Percentiles rank a stretch among this genome's conserved stretches.
Evolutionary conservation across 2,797 vertebrate species (phyloP).

Genomic region (Holocentrus rufus): DNA sequence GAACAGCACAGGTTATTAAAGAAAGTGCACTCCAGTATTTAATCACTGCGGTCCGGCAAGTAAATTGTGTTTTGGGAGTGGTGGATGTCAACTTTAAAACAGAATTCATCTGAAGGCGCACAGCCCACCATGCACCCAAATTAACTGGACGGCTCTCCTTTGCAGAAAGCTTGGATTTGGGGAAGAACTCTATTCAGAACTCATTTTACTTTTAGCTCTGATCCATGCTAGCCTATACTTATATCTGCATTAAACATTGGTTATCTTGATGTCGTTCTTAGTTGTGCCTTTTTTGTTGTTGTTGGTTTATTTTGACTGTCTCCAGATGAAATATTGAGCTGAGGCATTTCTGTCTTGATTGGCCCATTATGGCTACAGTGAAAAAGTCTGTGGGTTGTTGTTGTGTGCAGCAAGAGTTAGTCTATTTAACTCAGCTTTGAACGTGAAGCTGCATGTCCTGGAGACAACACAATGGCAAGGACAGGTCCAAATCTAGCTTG

Average conservation of each 20-base stretch:
- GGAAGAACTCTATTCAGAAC: constrained; percentile 32
- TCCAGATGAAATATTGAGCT: constrained; percentile 51
- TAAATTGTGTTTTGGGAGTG: constrained; percentile 55
- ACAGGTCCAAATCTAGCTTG: not conserved
- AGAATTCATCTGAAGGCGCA: constrained; percentile 45
- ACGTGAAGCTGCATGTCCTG: constrained; percentile 16
- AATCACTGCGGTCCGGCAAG: constrained; percentile 39
- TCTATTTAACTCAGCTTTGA: constrained; percentile 36
- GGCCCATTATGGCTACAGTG: constrained; percentile 28
- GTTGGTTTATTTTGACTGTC: constrained; percentile 49
- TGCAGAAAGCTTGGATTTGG: constrained; percentile 17
- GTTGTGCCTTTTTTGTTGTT: constrained; percentile 31
- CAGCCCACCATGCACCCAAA: constrained; percentile 41
- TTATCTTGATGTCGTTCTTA: constrained; percentile 25
- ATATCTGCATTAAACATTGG: constrained; percentile 51
- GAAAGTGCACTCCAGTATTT: constrained; percentile 59
- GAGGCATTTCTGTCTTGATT: constrained; percentile 44
- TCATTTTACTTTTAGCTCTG: constrained; percentile 47
- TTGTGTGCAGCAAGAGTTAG: constrained; percentile 26
- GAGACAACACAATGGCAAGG: not conserved
- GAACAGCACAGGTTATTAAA: constrained; percentile 19
- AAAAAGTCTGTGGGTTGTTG: constrained; percentile 24
- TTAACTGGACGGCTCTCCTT: constrained; percentile 42
- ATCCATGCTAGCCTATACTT: constrained; percentile 40
- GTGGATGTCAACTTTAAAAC: constrained; percentile 46